These are phyloP conservation scores for Odontomyia ornata DNA, from an alignment of 2,888 invertebrate species.

Conservation along the genomic window DNA sequence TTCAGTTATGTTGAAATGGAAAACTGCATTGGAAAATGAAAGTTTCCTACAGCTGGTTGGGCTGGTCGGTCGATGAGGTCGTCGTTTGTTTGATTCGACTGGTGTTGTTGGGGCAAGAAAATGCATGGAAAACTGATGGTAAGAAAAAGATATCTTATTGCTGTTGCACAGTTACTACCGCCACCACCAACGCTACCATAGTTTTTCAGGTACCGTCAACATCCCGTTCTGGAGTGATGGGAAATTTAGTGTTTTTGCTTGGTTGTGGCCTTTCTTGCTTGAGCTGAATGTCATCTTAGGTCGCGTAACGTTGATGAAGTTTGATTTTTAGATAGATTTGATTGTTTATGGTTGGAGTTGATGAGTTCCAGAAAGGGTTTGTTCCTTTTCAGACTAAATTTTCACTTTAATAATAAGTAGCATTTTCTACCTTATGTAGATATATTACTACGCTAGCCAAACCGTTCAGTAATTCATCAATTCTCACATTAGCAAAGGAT, in stretches of 20 bases:
- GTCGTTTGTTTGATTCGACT: not conserved
- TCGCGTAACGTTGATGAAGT: conserved; percentile 25
- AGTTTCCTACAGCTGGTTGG: conserved; percentile 31
- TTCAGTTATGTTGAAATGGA: conserved; percentile 46
- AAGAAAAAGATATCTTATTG: conserved; percentile 33
- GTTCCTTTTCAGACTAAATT: no score
- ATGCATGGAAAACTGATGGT: not conserved
- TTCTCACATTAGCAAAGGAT: no score
- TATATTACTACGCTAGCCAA: no score
- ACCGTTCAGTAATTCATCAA: no score
- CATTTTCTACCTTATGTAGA: no score
- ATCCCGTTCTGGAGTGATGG: conserved; percentile 2
- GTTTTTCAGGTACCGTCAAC: not conserved
- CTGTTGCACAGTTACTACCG: not conserved
- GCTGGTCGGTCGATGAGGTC: not conserved
- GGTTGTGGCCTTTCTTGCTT: not conserved
- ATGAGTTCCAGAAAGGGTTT: no score
- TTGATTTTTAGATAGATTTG: not conserved
- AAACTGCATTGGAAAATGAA: conserved; percentile 47
- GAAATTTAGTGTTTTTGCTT: conserved; percentile 19
- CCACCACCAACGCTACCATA: no score
- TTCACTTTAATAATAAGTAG: no score
- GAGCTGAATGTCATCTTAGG: conserved; percentile 28
- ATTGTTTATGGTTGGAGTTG: no score
- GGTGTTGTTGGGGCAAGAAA: not conserved